A percentile compares a stretch with the other conserved stretches of the same genome.
Conservation (phyloP, 2,888 invertebrate genomes). For the Mantis religiosa region DNA sequence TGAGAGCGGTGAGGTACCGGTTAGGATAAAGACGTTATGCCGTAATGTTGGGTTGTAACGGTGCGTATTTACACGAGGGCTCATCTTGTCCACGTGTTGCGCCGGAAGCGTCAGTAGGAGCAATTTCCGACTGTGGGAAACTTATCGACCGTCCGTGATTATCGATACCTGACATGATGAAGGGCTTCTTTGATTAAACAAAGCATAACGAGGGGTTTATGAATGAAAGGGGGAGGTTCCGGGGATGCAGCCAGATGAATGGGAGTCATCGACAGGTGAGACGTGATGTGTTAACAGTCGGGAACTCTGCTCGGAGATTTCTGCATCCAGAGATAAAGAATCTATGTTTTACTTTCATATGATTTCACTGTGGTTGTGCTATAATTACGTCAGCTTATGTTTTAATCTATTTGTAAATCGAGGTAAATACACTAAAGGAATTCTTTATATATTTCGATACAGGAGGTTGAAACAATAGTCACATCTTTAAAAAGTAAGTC, state of each 20-base stretch:
- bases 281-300: not conserved
- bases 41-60: not conserved
- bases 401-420: too few species aligned
- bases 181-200: not conserved
- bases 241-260: not conserved
- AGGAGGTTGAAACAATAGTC: too few species aligned
- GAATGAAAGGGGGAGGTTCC: not conserved
- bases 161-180: not conserved
- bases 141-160: not conserved
- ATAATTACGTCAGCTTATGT: too few species aligned
- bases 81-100: not conserved
- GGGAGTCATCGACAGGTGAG: not conserved
- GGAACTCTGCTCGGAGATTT: too few species aligned
- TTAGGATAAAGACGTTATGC: not conserved
- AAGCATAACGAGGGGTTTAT: not conserved
- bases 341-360: too few species aligned
- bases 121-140: not conserved
- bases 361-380: too few species aligned
- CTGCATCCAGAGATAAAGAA: too few species aligned
- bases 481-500: too few species aligned
- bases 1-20: not conserved
- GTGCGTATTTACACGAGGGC: not conserved
- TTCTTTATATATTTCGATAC: too few species aligned
- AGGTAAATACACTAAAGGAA: too few species aligned
- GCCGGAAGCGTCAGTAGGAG: not conserved